These are phyloP conservation scores for Momotus momota DNA, from an alignment of 2,797 vertebrate genomes.

Conservation along the genomic window DNA sequence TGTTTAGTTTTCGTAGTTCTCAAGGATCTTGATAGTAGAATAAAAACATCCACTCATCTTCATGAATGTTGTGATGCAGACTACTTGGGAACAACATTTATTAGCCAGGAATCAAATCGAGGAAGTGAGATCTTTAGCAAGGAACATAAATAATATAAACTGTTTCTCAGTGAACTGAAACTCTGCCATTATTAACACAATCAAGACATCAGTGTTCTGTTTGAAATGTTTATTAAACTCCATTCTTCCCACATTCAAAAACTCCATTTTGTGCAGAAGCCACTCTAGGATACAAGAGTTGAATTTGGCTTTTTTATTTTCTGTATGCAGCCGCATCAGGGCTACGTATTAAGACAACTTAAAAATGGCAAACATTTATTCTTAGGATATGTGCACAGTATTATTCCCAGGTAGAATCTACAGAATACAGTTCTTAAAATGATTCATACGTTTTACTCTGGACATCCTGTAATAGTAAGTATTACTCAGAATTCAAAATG, in stretches of 20 bases:
- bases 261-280: background rate
- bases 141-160: background rate
- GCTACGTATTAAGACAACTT: background rate
- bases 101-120: background rate
- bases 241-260: background rate
- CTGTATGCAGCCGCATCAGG: background rate
- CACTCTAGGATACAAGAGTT: background rate
- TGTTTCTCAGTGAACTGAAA: background rate
- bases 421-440: background rate
- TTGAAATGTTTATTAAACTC: background rate
- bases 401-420: background rate
- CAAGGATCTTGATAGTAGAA: background rate
- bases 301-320: background rate
- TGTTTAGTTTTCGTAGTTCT: background rate
- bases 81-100: background rate
- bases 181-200: background rate
- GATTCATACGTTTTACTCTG: background rate
- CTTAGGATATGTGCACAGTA: background rate
- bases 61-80: background rate
- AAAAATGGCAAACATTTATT: background rate
- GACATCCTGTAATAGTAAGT: background rate
- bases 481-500: background rate
- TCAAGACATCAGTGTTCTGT: background rate
- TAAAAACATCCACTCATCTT: background rate
- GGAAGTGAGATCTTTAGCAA: background rate